Base-by-base conservation (phyloP, 2,888 invertebrate species). In the Andrena bicolor region DNA sequence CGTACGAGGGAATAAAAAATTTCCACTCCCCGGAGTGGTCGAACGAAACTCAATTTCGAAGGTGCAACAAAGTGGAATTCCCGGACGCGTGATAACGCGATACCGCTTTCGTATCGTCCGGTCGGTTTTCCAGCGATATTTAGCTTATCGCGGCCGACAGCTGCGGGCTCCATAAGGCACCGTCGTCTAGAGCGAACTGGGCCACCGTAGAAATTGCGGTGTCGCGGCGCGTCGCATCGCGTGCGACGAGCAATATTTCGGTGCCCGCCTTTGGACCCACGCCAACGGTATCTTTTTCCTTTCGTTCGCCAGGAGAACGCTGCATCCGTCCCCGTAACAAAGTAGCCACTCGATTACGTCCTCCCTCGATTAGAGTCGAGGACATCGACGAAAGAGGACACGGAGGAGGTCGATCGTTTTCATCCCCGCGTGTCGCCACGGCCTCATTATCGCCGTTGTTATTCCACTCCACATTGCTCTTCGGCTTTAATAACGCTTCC, bases 221-320 rank as follows among this genome's bases (percentile, higher is more conserved):
- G 77, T 68, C 75, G 23, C 23, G n/a, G 75, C 35, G 41, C 30
- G 73, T 84, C 72, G 58, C 60, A 66, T 76, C 51, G 58, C 70
- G 85, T 76, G 88, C 78, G 75, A 73, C 84, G 86, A 84, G 81
- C 81, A 75, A 85, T 89, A 82, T 88, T 83, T 74, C 72, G 56
- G 63, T 56, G 58, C 61, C 61, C 73, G 76, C 58, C 56, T 74
- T 66, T 84, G 76, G 72, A 69, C 76, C 60, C 16, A n/a, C 30
- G 81, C 69, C 81, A 69, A 49, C 16, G 30, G 49, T 32, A 10
- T 23, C 48, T 49, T 49, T 63, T 56, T 20, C 1, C 56, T 48
- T 66, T 69, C 60, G 48, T 41, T 65, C 51, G 64, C 58, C 51
- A 32, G 51, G 69, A 66, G 69, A 58, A 72, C 61, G 60, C 51